These are phyloP conservation scores for Ciconia nigra DNA, from an alignment of 2,797 vertebrate genomes.

Conservation along the genomic window DNA sequence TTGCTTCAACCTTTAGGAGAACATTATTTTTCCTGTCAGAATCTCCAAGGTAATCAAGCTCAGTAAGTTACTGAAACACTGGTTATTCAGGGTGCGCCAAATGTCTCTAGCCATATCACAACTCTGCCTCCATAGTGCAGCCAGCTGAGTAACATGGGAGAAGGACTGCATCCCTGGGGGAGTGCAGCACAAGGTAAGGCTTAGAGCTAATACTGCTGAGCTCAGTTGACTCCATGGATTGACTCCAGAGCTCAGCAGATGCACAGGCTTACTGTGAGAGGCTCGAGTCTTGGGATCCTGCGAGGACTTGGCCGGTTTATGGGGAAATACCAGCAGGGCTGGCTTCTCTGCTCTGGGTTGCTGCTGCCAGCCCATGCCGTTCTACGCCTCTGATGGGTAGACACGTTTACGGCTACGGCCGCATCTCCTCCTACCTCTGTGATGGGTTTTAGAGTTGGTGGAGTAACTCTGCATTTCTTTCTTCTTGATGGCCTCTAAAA, in stretches of 20 bases:
- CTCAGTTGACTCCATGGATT: too few species aligned
- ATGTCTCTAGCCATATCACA: not conserved
- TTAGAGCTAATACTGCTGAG: not conserved
- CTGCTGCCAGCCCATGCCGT: not conserved
- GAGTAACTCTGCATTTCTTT: not conserved
- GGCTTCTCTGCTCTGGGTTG: not conserved
- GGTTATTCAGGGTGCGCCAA: not conserved
- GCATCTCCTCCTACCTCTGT: not conserved
- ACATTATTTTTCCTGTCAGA: slow-evolving; percentile 34
- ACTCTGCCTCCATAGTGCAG: not conserved
- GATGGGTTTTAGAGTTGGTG: not conserved
- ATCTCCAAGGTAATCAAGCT: not conserved
- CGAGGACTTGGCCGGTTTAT: not conserved
- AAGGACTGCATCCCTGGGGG: not conserved
- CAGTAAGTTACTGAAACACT: not conserved
- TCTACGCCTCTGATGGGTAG: not conserved
- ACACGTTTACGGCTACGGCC: not conserved
- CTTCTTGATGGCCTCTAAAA: not conserved
- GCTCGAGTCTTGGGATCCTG: not conserved
- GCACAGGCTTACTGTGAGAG: not conserved
- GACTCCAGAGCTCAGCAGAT: not conserved
- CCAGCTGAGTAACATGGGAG: not conserved
- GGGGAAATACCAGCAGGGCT: not conserved
- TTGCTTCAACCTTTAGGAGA: slow-evolving; percentile 14
- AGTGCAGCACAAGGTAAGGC: not conserved